phyloP scores from a whole-genome alignment of 2,797 vertebrate species.

The Ceryle rudis region DNA sequence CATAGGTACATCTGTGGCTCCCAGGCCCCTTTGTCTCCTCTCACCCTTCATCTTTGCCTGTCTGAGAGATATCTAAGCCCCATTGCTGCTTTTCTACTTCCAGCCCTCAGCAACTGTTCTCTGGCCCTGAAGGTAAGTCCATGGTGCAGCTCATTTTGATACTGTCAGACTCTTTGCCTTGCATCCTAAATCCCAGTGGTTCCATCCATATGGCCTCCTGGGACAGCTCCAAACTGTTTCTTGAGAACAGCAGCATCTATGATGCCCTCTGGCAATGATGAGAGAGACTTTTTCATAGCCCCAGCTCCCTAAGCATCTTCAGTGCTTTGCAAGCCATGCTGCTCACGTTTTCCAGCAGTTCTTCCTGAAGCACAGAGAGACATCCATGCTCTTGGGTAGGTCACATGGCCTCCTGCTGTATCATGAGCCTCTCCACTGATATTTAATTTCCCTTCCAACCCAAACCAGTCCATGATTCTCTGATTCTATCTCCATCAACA shows the following conservation, averaged over 20 bases:
- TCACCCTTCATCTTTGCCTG: neutral
- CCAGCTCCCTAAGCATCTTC: rapidly evolving
- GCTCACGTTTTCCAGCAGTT: neutral
- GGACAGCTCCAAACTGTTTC: neutral
- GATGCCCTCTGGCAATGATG: neutral
- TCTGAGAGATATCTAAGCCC: neutral
- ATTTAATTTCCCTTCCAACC: neutral
- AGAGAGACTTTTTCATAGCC: rapidly evolving
- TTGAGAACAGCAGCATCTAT: neutral
- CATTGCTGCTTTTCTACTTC: neutral
- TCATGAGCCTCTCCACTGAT: rapidly evolving
- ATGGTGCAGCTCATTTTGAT: neutral
- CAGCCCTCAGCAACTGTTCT: neutral
- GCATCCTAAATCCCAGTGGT: neutral
- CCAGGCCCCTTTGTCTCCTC: rapidly evolving
- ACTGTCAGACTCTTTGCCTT: neutral
- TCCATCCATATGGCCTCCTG: neutral
- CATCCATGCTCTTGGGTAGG: neutral
- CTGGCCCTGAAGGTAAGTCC: neutral
- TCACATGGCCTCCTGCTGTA: rapidly evolving
- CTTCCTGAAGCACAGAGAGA: neutral
- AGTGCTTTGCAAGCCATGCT: neutral
- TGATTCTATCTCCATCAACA: neutral
- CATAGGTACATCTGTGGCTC: neutral
- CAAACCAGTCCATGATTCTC: neutral